These are phyloP conservation scores for Mamestra configurata DNA, from an alignment of 1,140 invertebrate genomes.

Conservation along the genomic window DNA sequence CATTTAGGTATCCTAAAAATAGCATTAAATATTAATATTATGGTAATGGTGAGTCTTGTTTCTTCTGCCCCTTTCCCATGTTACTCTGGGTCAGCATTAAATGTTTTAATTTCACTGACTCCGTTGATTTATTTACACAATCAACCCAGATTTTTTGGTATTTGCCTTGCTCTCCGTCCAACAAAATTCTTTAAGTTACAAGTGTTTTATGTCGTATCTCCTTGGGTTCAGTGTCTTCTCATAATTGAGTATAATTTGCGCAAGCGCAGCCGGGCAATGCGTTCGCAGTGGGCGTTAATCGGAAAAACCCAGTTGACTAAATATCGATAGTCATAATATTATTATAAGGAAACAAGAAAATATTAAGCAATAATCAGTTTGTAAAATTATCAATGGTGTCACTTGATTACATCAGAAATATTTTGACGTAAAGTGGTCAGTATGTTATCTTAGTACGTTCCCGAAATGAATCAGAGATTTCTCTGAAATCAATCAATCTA, in stretches of 20 bases:
- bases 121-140: too few species aligned
- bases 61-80: not conserved
- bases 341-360: not conserved
- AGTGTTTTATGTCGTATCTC: too few species aligned
- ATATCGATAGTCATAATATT: not conserved
- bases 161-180: too few species aligned
- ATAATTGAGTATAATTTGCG: too few species aligned
- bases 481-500: not conserved
- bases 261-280: not conserved
- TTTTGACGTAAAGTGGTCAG: not conserved
- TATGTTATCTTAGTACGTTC: conserved; percentile 1
- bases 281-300: not conserved
- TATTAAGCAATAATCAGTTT: not conserved
- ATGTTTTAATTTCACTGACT: too few species aligned
- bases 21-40: not conserved
- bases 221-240: too few species aligned
- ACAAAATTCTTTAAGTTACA: too few species aligned
- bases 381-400: not conserved
- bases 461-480: not conserved
- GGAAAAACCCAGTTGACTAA: not conserved
- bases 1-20: conserved; percentile 80
- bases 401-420: conserved; percentile 1
- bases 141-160: too few species aligned
- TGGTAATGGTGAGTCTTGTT: not conserved
- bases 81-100: too few species aligned